These are phyloP conservation scores for Drosophila villosipedis DNA, from an alignment of 2,888 invertebrate species.

Conservation along the genomic window DNA sequence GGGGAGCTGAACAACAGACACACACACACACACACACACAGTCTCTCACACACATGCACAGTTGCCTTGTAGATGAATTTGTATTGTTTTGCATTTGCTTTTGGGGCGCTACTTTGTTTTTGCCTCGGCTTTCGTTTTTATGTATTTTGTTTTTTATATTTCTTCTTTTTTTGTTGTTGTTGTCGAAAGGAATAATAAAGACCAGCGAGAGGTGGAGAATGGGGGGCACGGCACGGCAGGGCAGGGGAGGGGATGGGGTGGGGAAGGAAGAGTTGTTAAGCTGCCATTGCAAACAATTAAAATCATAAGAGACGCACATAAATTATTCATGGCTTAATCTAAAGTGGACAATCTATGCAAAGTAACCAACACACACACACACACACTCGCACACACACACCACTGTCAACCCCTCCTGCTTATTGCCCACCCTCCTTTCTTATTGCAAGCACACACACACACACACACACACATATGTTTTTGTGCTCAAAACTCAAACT, in stretches of 20 bases:
- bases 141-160: conserved; percentile 30
- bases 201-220: conserved; percentile 30
- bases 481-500: conserved; percentile 24
- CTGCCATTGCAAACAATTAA: conserved; percentile 84
- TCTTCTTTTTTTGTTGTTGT: conserved; percentile 21
- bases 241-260: background rate
- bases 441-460: background rate
- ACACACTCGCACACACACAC: conserved; percentile 27
- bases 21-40: conserved; percentile 25
- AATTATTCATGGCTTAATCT: conserved; percentile 84
- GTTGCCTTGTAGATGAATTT: conserved; percentile 73
- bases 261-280: conserved; percentile 73
- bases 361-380: conserved; percentile 56
- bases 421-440: conserved; percentile 2
- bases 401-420: background rate
- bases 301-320: conserved; percentile 85
- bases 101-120: conserved; percentile 79
- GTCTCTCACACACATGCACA: conserved; percentile 25
- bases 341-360: conserved; percentile 85
- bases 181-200: conserved; percentile 65
- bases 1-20: conserved; percentile 38
- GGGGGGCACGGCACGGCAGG: background rate
- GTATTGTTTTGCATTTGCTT: conserved; percentile 81
- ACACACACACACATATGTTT: background rate
- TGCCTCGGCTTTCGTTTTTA: conserved; percentile 65